Percentiles rank a stretch among this genome's conserved stretches.
phyloP scores from a whole-genome alignment of 2,113 vertebrate genomes.

The Aythya baeri region DNA sequence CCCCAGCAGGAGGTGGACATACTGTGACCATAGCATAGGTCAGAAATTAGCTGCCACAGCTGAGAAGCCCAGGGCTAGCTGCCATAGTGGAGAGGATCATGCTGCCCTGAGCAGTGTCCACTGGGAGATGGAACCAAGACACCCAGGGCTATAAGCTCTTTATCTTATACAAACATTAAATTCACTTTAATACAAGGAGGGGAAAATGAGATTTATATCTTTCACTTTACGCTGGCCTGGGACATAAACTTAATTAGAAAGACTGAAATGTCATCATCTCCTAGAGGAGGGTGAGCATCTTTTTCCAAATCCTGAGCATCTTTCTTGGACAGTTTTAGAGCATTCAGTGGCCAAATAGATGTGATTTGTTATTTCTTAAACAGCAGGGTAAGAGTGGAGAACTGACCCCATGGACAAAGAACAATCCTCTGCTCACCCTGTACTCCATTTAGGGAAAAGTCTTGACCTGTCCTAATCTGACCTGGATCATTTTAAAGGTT shows the following conservation, averaged over 20 bases:
- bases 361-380: not conserved
- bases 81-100: not conserved
- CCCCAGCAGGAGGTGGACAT: rapidly evolving
- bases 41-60: not conserved
- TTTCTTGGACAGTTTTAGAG: constrained; percentile 4
- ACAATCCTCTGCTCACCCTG: not conserved
- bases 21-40: not conserved
- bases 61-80: not conserved
- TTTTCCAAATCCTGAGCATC: not conserved
- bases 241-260: constrained; percentile 48
- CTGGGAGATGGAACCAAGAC: not conserved
- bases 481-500: not conserved
- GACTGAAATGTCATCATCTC: constrained; percentile 59
- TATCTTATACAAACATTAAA: constrained; percentile 38
- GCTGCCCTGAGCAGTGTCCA: not conserved
- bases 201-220: constrained; percentile 29
- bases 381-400: not conserved
- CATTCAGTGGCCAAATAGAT: not conserved
- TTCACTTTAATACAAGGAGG: constrained; percentile 19
- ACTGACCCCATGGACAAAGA: not conserved
- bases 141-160: not conserved
- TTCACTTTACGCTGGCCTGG: constrained; percentile 21
- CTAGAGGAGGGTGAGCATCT: constrained; percentile 7
- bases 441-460: not conserved
- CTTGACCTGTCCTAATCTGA: not conserved